Conservation (phyloP, 2,797 vertebrate species). For the Euthynnus affinis region DNA sequence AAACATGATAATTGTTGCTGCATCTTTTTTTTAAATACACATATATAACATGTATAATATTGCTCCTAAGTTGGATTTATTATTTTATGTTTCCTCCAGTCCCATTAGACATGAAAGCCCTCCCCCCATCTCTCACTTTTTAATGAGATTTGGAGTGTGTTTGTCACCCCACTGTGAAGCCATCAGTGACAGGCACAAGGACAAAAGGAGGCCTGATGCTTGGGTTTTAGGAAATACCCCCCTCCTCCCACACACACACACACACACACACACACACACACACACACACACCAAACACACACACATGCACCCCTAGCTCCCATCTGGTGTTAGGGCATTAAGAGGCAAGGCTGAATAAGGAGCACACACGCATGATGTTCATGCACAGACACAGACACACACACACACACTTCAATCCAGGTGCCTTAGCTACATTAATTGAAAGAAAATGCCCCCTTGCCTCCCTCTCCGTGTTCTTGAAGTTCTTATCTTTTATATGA, state of each 20-base stretch:
- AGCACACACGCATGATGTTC: slow-evolving; percentile 47
- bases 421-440: slow-evolving; percentile 49
- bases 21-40: no score
- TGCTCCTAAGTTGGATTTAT: not conserved
- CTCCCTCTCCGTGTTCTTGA: slow-evolving; percentile 11
- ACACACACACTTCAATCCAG: slow-evolving; percentile 44
- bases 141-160: slow-evolving; percentile 82
- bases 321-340: slow-evolving; percentile 83
- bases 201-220: slow-evolving; percentile 83
- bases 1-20: no score
- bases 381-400: slow-evolving; percentile 33
- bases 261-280: slow-evolving; percentile 32
- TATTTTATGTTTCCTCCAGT: slow-evolving; percentile 28
- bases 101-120: slow-evolving; percentile 57
- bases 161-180: slow-evolving; percentile 82
- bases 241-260: slow-evolving; percentile 31
- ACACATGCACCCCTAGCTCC: slow-evolving; percentile 58
- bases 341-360: slow-evolving; percentile 74
- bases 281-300: slow-evolving; percentile 30
- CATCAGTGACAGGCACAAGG: slow-evolving; percentile 79
- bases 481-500: slow-evolving; percentile 11
- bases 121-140: slow-evolving; percentile 70
- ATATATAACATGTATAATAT: no score
- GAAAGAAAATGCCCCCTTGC: slow-evolving; percentile 9
- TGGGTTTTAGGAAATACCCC: slow-evolving; percentile 62